Evolutionary conservation across 2,888 invertebrate species (phyloP), one percentile per base, ranked within the genome.

Genomic region (Stenchaetothrips biformis): DNA sequence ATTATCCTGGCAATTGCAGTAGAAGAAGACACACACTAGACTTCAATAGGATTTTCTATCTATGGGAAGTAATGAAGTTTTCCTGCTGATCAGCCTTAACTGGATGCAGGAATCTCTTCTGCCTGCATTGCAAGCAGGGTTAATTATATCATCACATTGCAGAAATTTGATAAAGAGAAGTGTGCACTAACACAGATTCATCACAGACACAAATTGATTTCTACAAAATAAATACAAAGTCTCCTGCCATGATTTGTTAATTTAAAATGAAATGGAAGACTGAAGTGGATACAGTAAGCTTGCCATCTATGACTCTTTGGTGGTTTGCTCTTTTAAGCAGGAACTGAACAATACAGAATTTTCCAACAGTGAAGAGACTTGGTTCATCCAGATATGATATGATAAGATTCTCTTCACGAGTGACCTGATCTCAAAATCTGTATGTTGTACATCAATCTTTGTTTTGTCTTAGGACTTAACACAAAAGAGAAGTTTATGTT

Each of bases 181-280:
- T 25, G 25, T 74, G 67, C 11, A 74, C 67, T 74, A 74, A 25
- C 21, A 74, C 67, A 21, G 21, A 74, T 21, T 25, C 25, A 74
- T 74, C 67, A 74, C 67, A 74, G 67, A 74, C 67, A 74, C 3
- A 21, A 74, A 74, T 74, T 25, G 67, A 74, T 74, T 13, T 25
- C 21, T 8, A 74, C 25, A 25, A 74, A 21, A 74, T 11, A 25
- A 74, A 74, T 11, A 21, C 25, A 74, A 21, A 74, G 0, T 7
- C 67, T 25, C 11, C 11, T 74, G 11, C 21, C 37, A 53, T 13
- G 9, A 53, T 6, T 53, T 25, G 11, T 74, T 25, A 74, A 25
- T 25, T 21, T 21, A 25, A 25, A 6, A 25, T 25, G 67, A 25
- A 25, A 11, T 74, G 67, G 67, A 74, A 74, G 67, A 74, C 25